A percentile compares a stretch with the other conserved stretches of the same genome.
Conservation (phyloP, 2,113 vertebrate species). For the Oncorhynchus clarkii region DNA sequence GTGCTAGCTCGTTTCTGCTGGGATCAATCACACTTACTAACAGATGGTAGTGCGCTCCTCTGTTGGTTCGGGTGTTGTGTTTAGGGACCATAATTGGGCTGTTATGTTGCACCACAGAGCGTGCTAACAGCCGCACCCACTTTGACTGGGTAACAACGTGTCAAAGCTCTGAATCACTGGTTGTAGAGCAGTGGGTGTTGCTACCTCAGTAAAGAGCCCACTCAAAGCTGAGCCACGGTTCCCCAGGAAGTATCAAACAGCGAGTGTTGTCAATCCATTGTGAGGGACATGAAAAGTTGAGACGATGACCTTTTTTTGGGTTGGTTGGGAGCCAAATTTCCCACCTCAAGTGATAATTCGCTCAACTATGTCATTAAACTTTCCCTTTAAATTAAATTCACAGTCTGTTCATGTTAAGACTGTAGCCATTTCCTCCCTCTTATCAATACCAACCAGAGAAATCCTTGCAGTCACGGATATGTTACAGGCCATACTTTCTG, state of each 20-base stretch:
- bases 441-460: background rate
- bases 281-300: background rate
- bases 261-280: background rate
- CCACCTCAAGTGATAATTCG: too few species aligned
- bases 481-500: background rate
- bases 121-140: conserved; percentile 50
- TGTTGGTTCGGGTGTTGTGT: conserved; percentile 45
- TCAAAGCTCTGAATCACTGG: conserved; percentile 18
- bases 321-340: background rate
- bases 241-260: background rate
- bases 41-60: conserved; percentile 63
- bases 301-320: background rate
- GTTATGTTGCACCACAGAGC: conserved; percentile 49
- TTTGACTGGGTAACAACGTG: conserved; percentile 28
- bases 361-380: too few species aligned
- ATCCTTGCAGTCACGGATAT: background rate
- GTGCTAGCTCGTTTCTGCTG: conserved; percentile 36
- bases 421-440: background rate
- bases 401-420: background rate
- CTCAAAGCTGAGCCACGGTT: background rate
- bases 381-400: background rate
- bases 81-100: conserved; percentile 61
- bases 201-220: background rate
- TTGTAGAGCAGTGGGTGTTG: conserved; percentile 9
- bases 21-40: conserved; percentile 65